Base-by-base conservation (phyloP, 1,140 invertebrate genomes). In the Pemphigus obesinymphae region DNA sequence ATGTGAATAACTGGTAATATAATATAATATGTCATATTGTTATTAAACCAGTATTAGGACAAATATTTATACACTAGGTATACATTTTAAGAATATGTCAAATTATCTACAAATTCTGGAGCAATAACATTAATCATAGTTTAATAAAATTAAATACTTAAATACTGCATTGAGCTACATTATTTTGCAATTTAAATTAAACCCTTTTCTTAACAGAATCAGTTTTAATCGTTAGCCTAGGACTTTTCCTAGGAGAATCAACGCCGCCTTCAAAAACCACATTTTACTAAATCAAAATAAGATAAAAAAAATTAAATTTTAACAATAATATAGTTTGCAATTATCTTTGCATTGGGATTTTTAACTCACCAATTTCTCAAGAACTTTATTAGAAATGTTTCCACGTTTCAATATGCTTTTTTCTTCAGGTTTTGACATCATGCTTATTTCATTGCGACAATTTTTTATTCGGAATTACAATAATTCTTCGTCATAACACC, bases 341-440 rank as follows among this genome's bases (percentile, higher is more conserved):
- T 31, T 34, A 63, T 34, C 43, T 11, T 29, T n/a, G n/a, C n/a
- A 58, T 17, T 61, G 15, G 2, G 4, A 31, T 17, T 63, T 34
- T 78, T 37, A 78, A 78, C 73, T 63, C 45, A 80, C 76, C 40
- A 80, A 37, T 80, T 80, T 80, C 40, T 80, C 76, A 40, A 80
- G 37, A 15, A 37, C 76, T 45, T 80, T 80, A 63, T 80, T 80
- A 26, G 76, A 80, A 43, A 80, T 80, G 63, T 80, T 55, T 43
- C 63, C 76, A 20, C 55, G 76, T 61, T 63, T 61, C 26, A 80
- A 80, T 15, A 61, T 20, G 2, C 55, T 80, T 63, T 63, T 80
- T 43, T 61, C 55, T 80, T 80, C 55, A 5, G 34, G 53, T 80
- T 80, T n/a, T n/a, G n/a, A n/a, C n/a, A n/a, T n/a, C n/a, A n/a